These are phyloP conservation scores for Trissolcus japonicus DNA, from an alignment of 2,888 invertebrate genomes.

Conservation along the genomic window DNA sequence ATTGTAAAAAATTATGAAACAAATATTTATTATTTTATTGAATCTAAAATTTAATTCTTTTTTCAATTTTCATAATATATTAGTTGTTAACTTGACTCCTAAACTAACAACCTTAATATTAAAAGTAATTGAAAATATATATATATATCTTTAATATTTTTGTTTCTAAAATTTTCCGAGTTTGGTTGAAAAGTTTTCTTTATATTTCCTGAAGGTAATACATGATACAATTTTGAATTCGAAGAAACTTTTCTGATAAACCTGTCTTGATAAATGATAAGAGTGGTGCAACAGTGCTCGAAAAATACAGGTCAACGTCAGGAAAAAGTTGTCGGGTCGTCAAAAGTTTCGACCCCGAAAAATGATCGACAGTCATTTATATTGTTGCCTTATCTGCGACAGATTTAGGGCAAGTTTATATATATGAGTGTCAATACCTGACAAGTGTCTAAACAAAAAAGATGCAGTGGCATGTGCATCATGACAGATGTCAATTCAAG, in stretches of 20 bases:
- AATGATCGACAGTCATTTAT: slow-evolving; percentile 28
- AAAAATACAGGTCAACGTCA: neutral
- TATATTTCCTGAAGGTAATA: neutral
- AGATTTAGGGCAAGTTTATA: slow-evolving; percentile 44
- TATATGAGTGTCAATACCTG: slow-evolving; percentile 28
- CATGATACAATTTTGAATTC: neutral
- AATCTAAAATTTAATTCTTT: too few relatives aligned
- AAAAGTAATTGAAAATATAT: too few relatives aligned
- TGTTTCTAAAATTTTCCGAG: too few relatives aligned
- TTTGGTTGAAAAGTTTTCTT: too few relatives aligned
- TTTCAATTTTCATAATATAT: too few relatives aligned
- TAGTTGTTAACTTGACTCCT: too few relatives aligned
- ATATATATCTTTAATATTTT: too few relatives aligned
- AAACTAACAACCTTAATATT: too few relatives aligned
- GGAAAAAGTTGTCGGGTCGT: neutral
- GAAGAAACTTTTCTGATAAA: neutral
- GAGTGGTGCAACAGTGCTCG: neutral
- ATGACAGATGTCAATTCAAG: slow-evolving; percentile 31
- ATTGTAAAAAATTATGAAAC: too few relatives aligned
- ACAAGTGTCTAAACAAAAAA: slow-evolving; percentile 40
- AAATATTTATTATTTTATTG: too few relatives aligned
- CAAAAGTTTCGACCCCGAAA: slow-evolving; percentile 2
- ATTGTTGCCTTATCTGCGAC: slow-evolving; percentile 28
- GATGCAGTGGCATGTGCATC: slow-evolving; percentile 22
- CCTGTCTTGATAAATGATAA: neutral